phyloP scores from a whole-genome alignment of 2,797 vertebrate genomes.

The Poecilia wingei region DNA sequence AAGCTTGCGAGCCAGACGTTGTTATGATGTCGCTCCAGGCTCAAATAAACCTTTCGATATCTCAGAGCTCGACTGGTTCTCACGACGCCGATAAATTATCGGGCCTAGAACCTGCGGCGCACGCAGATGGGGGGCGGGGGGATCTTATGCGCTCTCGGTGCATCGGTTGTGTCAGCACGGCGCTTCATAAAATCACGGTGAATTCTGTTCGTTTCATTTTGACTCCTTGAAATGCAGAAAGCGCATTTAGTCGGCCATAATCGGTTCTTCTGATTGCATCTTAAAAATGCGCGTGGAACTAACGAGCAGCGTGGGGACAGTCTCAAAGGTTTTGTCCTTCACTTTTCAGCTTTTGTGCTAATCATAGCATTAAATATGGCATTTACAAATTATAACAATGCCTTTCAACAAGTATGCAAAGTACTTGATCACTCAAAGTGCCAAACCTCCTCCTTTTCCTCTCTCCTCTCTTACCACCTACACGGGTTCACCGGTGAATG shows the following conservation, averaged over 20 bases:
- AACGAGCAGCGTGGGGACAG: neutral
- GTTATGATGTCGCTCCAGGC: conserved; percentile 61
- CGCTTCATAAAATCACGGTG: conserved; percentile 12
- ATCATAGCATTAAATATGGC: neutral
- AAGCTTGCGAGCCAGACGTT: conserved; percentile 56
- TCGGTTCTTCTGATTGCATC: conserved; percentile 2
- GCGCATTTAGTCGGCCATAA: neutral
- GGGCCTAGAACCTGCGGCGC: conserved; percentile 2
- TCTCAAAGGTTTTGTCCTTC: neutral
- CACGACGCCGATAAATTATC: conserved; percentile 28
- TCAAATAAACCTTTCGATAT: conserved; percentile 43
- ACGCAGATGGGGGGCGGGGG: conserved; percentile 27
- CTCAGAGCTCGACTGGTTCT: conserved; percentile 34
- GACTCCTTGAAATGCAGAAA: conserved; percentile 23
- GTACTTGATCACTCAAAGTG: neutral
- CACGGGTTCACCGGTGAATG: neutral
- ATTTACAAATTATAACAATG: neutral
- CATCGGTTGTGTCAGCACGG: conserved; percentile 11
- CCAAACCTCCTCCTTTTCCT: neutral
- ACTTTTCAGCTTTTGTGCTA: conserved; percentile 3
- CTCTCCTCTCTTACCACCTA: neutral
- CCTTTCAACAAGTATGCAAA: neutral
- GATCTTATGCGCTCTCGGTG: conserved; percentile 15
- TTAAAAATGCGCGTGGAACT: neutral
- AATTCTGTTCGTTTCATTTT: conserved; percentile 17